A percentile compares a stretch with the other conserved stretches of the same genome.
These are phyloP conservation scores for Tigriopus japonicus DNA, from an alignment of 1,140 invertebrate genomes.

Conservation along the genomic window DNA sequence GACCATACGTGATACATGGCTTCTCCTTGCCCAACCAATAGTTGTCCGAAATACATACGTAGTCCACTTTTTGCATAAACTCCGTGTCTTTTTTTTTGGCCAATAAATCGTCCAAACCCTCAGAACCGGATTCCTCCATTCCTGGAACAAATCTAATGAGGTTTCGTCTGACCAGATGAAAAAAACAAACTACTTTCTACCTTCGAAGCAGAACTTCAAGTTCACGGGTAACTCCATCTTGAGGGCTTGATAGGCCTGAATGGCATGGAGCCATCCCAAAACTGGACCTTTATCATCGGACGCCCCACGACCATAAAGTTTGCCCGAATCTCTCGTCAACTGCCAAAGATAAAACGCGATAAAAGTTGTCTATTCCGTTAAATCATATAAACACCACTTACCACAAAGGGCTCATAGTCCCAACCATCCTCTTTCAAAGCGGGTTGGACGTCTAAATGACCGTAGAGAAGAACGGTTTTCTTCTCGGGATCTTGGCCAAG, in stretches of 20 bases:
- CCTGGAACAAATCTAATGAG: constrained; percentile 44
- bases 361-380: background rate
- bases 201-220: constrained; percentile 38
- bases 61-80: constrained; percentile 70
- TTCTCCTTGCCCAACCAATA: constrained; percentile 94
- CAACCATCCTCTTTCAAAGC: constrained; percentile 72
- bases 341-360: background rate
- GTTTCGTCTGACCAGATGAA: constrained; percentile 27
- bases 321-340: constrained; percentile 33
- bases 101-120: constrained; percentile 76
- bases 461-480: constrained; percentile 81
- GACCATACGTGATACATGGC: constrained; percentile 90
- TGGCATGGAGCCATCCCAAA: constrained; percentile 71
- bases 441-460: constrained; percentile 94
- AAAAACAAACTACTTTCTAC: background rate
- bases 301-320: constrained; percentile 76
- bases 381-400: constrained; percentile 37
- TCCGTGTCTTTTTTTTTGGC: constrained; percentile 41
- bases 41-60: constrained; percentile 94
- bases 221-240: constrained; percentile 62
- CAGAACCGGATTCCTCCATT: constrained; percentile 95
- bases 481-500: constrained; percentile 37
- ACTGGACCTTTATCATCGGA: constrained; percentile 88
- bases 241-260: constrained; percentile 63
- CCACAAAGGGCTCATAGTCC: constrained; percentile 80